Evolutionary conservation across 2,797 vertebrate species (phyloP), one percentile per base, ranked within the genome.

Genomic region (Taenioides sp.): DNA sequence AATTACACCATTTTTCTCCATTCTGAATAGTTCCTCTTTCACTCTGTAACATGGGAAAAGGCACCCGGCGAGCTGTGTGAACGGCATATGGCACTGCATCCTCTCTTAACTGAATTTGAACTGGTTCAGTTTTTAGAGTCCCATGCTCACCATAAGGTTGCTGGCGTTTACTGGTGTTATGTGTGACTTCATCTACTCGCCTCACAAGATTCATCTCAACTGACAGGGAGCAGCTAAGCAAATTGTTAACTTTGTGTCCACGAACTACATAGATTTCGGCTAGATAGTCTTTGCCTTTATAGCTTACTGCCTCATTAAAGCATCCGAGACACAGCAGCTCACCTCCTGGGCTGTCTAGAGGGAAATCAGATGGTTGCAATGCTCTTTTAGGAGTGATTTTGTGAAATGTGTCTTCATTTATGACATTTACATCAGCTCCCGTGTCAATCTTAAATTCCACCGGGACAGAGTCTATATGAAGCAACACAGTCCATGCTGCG

Each of bases 1-100:
- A 0, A 64, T 71, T 5, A 71, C 20, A 34, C 61, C 31, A 23
- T 65, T 71, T n/a, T 47, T 37, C 17, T 60, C 68, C 68, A 69
- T 69, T 47, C 37, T 61, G 2, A 57, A 11, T 5, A 72, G 18
- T 49, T 72, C 11, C 0, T 47, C 25, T 58, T 72, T 58, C 0
- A 72, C 62, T 65, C 18, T 65, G 63, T 14, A 65, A 2, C 70
- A 65, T 28, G 3, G 50, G 69, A 16, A 64, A 23, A 20, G 70
- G 61, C 5, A 65, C 61, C 0, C 5, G 49, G 31, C 52, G 9
- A 65, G 22, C 50, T 9, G 37, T 65, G 54, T 72, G 18, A 2
- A 40, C 31, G 0, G 28, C 54, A 40, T 43, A 58, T 16, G 52
- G 54, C n/a, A 22, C 7, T 14, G 31, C 67, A 58, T 58, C 22